These are phyloP conservation scores for Podarcis raffonei DNA, from an alignment of 2,113 vertebrate species.

Conservation along the genomic window DNA sequence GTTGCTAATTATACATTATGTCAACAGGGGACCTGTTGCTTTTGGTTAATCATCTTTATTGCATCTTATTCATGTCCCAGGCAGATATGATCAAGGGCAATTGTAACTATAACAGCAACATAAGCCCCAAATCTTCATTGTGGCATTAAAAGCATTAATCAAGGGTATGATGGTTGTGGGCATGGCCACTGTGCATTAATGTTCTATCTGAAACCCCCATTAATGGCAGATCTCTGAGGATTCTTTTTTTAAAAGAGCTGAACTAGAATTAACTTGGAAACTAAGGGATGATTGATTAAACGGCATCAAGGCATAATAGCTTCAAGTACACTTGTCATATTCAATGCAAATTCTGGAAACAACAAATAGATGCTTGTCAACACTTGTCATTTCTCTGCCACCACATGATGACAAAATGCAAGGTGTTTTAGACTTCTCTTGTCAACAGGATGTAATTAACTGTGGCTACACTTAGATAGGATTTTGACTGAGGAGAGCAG, in stretches of 20 bases:
- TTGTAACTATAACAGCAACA: background rate
- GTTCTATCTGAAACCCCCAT: conserved; percentile 37
- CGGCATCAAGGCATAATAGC: conserved; percentile 19
- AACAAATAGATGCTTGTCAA: conserved; percentile 70
- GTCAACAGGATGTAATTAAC: conserved; percentile 64
- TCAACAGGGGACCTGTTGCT: background rate
- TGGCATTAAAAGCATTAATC: conserved; percentile 46
- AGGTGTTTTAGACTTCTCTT: conserved; percentile 53
- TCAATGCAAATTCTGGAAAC: conserved; percentile 56
- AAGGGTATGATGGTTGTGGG: conserved; percentile 15
- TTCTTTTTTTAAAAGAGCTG: background rate
- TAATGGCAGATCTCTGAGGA: conserved; percentile 12
- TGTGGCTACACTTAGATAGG: conserved; percentile 50
- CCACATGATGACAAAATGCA: conserved; percentile 46
- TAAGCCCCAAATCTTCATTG: background rate
- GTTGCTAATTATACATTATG: background rate
- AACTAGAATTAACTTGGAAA: conserved; percentile 55
- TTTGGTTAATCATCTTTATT: background rate
- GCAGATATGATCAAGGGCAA: background rate
- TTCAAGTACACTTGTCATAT: conserved; percentile 58
- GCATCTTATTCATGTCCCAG: background rate
- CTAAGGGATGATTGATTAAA: conserved; percentile 58
- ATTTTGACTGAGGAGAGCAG: conserved; percentile 57
- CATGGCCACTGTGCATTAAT: conserved; percentile 23
- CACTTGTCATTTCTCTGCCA: conserved; percentile 56